Evolutionary conservation across 1,140 invertebrate genomes (phyloP).

Genomic region (Macrotrachela quadricornifera): DNA sequence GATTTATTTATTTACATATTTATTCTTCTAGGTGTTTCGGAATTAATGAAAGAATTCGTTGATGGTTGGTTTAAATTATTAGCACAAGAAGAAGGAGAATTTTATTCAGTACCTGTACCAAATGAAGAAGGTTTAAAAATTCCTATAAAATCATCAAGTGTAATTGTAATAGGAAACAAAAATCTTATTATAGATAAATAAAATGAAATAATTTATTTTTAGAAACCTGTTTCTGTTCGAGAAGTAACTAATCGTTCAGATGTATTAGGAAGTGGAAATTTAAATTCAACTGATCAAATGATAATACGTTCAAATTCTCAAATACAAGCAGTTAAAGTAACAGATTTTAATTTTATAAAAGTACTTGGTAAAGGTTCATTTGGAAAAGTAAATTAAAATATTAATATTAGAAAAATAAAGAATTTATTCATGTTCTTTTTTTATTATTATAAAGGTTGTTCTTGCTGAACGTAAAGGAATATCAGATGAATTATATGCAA

Average conservation of each 20-base stretch:
- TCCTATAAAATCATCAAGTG: not conserved
- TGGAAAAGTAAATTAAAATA: conserved; percentile 66
- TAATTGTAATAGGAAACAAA: not conserved
- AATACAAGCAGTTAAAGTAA: conserved; percentile 73
- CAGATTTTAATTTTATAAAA: conserved; percentile 92
- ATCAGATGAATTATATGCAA: conserved; percentile 76
- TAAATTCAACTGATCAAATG: no score
- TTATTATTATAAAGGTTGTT: no score
- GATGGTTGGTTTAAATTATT: conserved; percentile 95
- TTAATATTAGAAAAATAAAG: conserved; percentile 87
- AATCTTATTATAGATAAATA: not conserved
- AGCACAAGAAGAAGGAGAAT: conserved; percentile 91
- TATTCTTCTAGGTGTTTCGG: not conserved
- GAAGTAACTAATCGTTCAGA: not conserved
- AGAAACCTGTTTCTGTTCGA: not conserved
- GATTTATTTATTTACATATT: not conserved
- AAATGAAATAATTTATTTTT: not conserved
- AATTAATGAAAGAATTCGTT: conserved; percentile 41
- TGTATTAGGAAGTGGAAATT: no score
- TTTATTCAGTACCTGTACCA: conserved; percentile 78
- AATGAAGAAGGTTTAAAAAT: not conserved
- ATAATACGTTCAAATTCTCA: not conserved
- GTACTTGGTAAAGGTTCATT: conserved; percentile 94
- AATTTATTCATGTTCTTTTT: conserved; percentile 32
- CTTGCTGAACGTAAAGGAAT: conserved; percentile 84